A percentile compares a stretch with the other conserved stretches of the same genome.
Evolutionary conservation across 2,113 vertebrate species (phyloP).

Genomic region (Raja brachyura): DNA sequence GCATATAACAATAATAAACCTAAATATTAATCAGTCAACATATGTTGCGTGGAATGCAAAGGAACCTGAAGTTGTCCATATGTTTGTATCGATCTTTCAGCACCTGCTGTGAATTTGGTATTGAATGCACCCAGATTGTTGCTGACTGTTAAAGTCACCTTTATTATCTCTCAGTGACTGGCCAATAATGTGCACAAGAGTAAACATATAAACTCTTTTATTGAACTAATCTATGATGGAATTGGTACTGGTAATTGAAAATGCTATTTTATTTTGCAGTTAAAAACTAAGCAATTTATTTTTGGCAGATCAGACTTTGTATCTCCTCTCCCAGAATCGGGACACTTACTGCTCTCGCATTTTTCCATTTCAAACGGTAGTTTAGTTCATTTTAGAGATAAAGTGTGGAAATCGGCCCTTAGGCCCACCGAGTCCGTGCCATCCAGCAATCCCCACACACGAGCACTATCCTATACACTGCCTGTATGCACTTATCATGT

Average conservation of each 20-base stretch:
- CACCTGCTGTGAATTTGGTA: not conserved
- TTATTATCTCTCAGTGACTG: not conserved
- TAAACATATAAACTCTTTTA: not conserved
- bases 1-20: too few relatives aligned
- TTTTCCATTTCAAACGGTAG: not conserved
- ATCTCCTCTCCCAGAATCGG: too few relatives aligned
- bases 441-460: too few relatives aligned
- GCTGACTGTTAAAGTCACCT: not conserved
- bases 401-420: too few relatives aligned
- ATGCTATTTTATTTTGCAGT: not conserved
- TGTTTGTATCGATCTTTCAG: not conserved
- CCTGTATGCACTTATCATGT: too few relatives aligned
- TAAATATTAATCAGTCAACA: not conserved
- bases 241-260: not conserved
- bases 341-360: not conserved
- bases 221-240: not conserved
- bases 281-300: not conserved
- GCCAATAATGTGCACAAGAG: not conserved
- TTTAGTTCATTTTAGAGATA: too few relatives aligned
- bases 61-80: not conserved
- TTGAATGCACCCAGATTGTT: not conserved
- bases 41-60: not conserved
- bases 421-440: too few relatives aligned
- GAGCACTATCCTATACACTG: too few relatives aligned
- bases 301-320: not conserved